Conservation (phyloP, 2,888 invertebrate species). For the Byasa hedistus region DNA sequence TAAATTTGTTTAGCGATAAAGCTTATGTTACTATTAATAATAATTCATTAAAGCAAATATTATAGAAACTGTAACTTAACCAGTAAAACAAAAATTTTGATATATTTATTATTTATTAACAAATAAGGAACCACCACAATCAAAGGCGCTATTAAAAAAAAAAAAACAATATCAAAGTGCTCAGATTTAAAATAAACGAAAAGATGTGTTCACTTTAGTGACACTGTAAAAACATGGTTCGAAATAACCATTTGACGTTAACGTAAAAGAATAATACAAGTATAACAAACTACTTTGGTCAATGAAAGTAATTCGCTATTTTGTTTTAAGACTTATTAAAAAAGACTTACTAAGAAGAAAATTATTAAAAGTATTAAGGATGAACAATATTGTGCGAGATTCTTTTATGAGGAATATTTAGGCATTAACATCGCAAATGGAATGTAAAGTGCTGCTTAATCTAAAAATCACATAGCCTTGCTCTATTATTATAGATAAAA, state of each 20-base stretch:
- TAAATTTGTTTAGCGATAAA: no score
- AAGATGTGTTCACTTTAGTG: neutral
- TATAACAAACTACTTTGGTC: conserved; percentile 20
- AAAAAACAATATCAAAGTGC: conserved; percentile 15
- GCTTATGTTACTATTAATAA: no score
- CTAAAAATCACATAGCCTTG: conserved; percentile 74
- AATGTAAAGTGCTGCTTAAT: conserved; percentile 71
- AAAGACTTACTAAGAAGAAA: conserved; percentile 3
- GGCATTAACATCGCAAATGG: conserved; percentile 65
- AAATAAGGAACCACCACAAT: conserved; percentile 19
- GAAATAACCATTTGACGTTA: neutral
- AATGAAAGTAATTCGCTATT: conserved; percentile 8
- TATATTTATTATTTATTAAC: conserved; percentile 25
- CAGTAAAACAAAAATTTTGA: neutral
- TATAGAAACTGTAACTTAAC: neutral
- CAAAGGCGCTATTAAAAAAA: conserved; percentile 13
- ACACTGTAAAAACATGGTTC: neutral
- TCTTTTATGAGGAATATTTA: neutral
- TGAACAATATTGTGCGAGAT: conserved; percentile 28
- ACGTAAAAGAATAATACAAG: neutral
- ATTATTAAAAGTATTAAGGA: neutral
- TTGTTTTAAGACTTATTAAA: neutral
- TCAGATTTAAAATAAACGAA: conserved; percentile 4
- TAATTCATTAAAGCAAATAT: no score
- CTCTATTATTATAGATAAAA: conserved; percentile 46